Evolutionary conservation across 2,888 invertebrate species (phyloP), one percentile per base, ranked within the genome.

Genomic region (Acleris sparsana): DNA sequence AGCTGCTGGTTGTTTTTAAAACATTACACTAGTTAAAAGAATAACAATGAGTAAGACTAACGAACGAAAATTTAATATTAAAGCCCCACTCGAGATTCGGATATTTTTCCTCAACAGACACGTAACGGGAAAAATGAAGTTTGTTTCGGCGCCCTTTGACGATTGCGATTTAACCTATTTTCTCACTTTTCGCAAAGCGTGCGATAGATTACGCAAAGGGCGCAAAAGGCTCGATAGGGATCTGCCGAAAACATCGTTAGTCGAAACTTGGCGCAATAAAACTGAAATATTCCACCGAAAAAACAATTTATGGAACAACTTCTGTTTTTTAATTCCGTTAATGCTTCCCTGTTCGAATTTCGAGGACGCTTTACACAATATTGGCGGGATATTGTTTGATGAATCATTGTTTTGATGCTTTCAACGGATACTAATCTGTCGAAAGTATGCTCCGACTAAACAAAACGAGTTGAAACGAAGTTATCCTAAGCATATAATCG

Each of bases 241-340:
- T 60, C 60, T 65, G 60, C 57, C 56, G 61, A 62, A 66, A 66
- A 66, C 66, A 66, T 66, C 66, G 66, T 62, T 66, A 66, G 66
- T 57, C 57, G 57, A 57, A 65, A 66, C 66, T 66, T 66, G 25
- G 62, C 66, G 66, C 66, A 66, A 66, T 66, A 66, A 66, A 62
- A 66, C 53, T 62, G 66, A 66, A 66, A 66, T 66, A 66, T 66
- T 62, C 62, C 52, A 66, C 39, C 52, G 57, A 62, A 66, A 66
- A 57, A 66, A 57, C 66, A 66, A 66, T 66, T 66, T 66, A 66
- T 66, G 66, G 53, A 66, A 62, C 66, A 66, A 66, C 66, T 57
- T 66, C 57, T 62, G 61, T 66, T 66, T 66, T 55, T 65, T 66
- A 57, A 62, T 62, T 57, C 57, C 57, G 61, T 57, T 66, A 62